Conservation (phyloP, 2,888 invertebrate species). For the Bedellia somnulentella region DNA sequence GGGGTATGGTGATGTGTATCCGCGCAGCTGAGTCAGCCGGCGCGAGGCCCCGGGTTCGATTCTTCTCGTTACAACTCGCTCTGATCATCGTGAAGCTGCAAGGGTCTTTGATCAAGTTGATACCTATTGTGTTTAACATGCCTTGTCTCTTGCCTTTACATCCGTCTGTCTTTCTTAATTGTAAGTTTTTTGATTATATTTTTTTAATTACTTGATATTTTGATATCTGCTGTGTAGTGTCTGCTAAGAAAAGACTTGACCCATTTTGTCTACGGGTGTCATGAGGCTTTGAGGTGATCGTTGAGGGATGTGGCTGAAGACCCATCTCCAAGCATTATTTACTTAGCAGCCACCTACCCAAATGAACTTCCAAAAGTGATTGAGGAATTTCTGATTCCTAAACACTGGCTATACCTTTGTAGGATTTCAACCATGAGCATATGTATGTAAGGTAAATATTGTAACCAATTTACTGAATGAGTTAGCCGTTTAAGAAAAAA, state of each 20-base stretch:
- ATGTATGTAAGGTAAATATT: too few species aligned
- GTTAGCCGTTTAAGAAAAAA: too few species aligned
- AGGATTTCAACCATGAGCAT: too few species aligned
- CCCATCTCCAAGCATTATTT: too few species aligned
- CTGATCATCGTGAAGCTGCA: slow-evolving; percentile 70
- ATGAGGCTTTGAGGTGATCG: too few species aligned
- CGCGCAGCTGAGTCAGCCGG: slow-evolving; percentile 38
- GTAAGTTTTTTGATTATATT: slow-evolving; percentile 42
- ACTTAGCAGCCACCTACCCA: too few species aligned
- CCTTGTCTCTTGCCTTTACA: slow-evolving; percentile 68
- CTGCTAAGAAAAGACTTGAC: background rate
- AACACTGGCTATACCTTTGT: too few species aligned
- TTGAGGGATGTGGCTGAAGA: too few species aligned
- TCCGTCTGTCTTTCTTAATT: slow-evolving; percentile 66
- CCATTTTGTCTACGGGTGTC: background rate
- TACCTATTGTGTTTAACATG: slow-evolving; percentile 55
- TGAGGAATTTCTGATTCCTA: too few species aligned
- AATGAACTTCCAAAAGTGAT: too few species aligned
- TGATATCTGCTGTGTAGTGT: background rate
- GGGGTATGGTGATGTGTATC: slow-evolving; percentile 69
- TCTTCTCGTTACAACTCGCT: slow-evolving; percentile 65
- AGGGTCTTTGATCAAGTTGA: slow-evolving; percentile 57
- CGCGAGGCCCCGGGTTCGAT: slow-evolving; percentile 44
- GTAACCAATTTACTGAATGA: too few species aligned
- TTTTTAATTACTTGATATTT: background rate